Percentiles rank a stretch among this genome's conserved stretches.
These are phyloP conservation scores for Schizaphis graminum DNA, from an alignment of 2,888 invertebrate genomes.

Conservation along the genomic window DNA sequence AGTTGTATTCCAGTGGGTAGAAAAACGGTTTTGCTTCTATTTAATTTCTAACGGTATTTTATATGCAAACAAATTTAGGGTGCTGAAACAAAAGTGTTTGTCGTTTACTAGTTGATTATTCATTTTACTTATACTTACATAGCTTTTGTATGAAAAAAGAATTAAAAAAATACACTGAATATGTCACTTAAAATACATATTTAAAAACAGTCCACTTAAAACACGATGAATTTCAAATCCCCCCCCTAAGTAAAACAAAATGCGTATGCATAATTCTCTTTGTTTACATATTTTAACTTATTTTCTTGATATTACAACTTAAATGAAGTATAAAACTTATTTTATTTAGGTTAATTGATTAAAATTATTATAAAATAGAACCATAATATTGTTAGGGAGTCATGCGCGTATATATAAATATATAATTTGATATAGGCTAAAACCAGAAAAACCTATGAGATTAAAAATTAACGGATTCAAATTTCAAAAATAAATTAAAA, in stretches of 20 bases:
- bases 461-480: neutral
- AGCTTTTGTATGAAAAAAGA: neutral
- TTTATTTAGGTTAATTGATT: neutral
- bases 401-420: too few species aligned
- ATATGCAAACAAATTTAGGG: neutral
- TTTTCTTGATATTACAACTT: neutral
- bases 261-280: neutral
- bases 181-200: neutral
- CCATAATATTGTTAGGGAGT: neutral
- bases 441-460: neutral
- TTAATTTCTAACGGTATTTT: slow-evolving; percentile 49
- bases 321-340: neutral
- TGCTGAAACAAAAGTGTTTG: slow-evolving; percentile 39
- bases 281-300: neutral
- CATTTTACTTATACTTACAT: neutral
- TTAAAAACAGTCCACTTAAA: slow-evolving; percentile 29
- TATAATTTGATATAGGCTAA: neutral
- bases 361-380: neutral
- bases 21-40: neutral
- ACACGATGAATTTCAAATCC: neutral
- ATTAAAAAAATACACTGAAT: slow-evolving; percentile 30
- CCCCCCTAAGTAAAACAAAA: neutral
- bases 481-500: neutral
- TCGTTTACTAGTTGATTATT: slow-evolving; percentile 30
- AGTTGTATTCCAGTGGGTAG: slow-evolving; percentile 5